Evolutionary conservation across 2,797 vertebrate genomes (phyloP).

Genomic region (Miichthys miiuy): DNA sequence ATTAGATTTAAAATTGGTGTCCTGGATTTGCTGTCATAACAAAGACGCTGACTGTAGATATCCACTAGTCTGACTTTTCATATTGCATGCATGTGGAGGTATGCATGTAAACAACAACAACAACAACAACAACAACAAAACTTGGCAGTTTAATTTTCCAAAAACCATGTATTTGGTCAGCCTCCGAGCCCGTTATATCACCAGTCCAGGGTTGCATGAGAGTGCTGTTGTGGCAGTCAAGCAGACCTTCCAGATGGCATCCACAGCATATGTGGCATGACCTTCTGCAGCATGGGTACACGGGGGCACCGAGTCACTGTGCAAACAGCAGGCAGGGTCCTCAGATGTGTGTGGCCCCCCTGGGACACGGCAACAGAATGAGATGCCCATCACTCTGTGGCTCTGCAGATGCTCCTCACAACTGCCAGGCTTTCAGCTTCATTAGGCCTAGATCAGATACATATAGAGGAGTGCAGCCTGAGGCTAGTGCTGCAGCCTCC

Average conservation of each 20-base stretch:
- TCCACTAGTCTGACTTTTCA: neutral
- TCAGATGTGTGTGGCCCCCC: slow-evolving; percentile 84
- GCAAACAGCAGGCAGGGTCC: slow-evolving; percentile 81
- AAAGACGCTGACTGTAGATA: neutral
- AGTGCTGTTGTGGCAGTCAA: slow-evolving; percentile 50
- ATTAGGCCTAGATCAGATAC: slow-evolving; percentile 91
- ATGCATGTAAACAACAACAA: slow-evolving; percentile 27
- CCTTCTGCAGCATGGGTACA: slow-evolving; percentile 80
- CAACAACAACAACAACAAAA: neutral
- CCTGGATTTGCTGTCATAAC: neutral
- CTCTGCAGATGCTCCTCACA: slow-evolving; percentile 89
- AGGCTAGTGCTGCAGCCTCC: slow-evolving; percentile 82
- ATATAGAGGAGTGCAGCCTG: slow-evolving; percentile 82
- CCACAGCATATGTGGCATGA: slow-evolving; percentile 84
- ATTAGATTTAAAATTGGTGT: neutral
- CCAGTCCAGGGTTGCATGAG: slow-evolving; percentile 49
- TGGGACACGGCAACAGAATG: slow-evolving; percentile 85
- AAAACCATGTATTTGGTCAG: slow-evolving; percentile 27
- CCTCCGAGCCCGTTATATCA: slow-evolving; percentile 49
- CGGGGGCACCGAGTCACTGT: slow-evolving; percentile 67
- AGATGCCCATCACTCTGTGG: slow-evolving; percentile 93
- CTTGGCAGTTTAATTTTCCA: slow-evolving; percentile 9
- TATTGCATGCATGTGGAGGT: slow-evolving; percentile 22
- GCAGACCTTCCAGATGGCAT: slow-evolving; percentile 78
- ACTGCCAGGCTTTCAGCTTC: slow-evolving; percentile 91